Base-by-base conservation (phyloP, 2,797 vertebrate genomes). In the Nothura maculosa region DNA sequence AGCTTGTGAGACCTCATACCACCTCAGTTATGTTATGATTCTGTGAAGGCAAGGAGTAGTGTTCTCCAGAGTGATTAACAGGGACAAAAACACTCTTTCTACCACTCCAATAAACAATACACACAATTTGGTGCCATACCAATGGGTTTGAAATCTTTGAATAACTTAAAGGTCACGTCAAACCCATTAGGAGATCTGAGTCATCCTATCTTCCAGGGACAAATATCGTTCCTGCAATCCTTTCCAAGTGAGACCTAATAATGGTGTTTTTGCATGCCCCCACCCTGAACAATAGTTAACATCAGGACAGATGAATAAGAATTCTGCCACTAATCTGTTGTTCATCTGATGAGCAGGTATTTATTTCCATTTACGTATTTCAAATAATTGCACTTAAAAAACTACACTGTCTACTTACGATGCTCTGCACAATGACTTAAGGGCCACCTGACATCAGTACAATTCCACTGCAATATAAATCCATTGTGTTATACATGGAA, bases 301-400 rank as follows among this genome's bases (percentile, higher is more conserved):
- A 78, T 7, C 43, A 60, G 13, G 62, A 57, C n/a, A 66, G 91
- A 12, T 1, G 4, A 87, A 73, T 18, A 84, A 75, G n/a, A 90
- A 81, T 16, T 9, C 80, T 83, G 54, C 50, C 3, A 8, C 42
- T 83, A 85, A 87, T 91, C 60, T 63, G 27, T 76, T 38, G 62
- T 36, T 74, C 64, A 77, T 24, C n/a, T 50, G 24, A 50, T 25
- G 48, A 50, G 43, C 40, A 21, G 47, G 52, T 62, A 57, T 77
- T 87, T 78, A 79, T 84, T 87, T 73, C 47, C 42, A 47, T 73
- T 88, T 86, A 86, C 81, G 60, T 86, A 8, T 50, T 55, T 55
- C 32, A 75, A 60, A 87, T 82, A 87, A 75, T 80, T 70, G 62
- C 66, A 32, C 73, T 81, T 69, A 66, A 89, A 90, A 92, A 28